Conservation (phyloP, 1,140 invertebrate genomes). For the Ostrea denselamellosa region DNA sequence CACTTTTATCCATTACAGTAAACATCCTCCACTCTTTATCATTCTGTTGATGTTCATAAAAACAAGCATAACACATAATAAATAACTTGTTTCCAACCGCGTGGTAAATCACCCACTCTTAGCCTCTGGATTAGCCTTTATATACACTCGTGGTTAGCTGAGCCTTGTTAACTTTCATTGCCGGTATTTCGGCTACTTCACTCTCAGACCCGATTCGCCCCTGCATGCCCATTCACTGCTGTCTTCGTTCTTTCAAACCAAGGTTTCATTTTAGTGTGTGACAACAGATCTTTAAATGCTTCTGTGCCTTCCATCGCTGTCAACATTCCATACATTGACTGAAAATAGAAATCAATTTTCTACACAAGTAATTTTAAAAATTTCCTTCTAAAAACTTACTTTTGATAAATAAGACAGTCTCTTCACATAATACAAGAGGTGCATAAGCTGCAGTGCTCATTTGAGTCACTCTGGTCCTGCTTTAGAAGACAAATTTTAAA, state of each 20-base stretch:
- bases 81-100: too few relatives aligned
- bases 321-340: constrained; percentile 94
- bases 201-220: constrained; percentile 48
- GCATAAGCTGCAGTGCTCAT: too few relatives aligned
- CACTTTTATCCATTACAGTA: too few relatives aligned
- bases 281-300: constrained; percentile 91
- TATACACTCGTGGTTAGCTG: background rate
- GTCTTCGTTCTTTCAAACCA: constrained; percentile 81
- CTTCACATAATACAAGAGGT: too few relatives aligned
- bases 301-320: constrained; percentile 96
- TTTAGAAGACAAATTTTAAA: too few relatives aligned
- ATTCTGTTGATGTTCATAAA: too few relatives aligned
- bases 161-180: background rate
- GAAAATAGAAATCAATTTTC: constrained; percentile 50
- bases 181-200: background rate
- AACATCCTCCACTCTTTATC: too few relatives aligned
- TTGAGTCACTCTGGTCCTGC: too few relatives aligned
- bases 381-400: background rate
- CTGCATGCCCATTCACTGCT: constrained; percentile 72
- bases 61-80: too few relatives aligned
- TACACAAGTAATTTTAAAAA: too few relatives aligned
- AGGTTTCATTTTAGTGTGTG: constrained; percentile 85
- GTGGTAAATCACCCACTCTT: background rate
- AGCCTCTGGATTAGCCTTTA: background rate
- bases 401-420: background rate